Conservation (phyloP, 2,888 invertebrate genomes). For the Carpatolechia fugitivella region DNA sequence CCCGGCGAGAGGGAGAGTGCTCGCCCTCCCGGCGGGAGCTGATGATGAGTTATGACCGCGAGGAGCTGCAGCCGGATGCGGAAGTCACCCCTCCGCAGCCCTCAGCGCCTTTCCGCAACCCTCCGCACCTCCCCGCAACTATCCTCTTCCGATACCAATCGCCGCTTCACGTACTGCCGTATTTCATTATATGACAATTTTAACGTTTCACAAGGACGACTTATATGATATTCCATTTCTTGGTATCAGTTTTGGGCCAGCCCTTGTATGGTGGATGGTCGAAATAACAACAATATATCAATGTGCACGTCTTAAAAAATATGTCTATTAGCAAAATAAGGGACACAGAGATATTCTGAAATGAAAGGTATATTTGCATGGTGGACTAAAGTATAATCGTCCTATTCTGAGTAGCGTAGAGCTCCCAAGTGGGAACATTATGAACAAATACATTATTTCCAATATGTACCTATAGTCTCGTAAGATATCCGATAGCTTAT, state of each 20-base stretch:
- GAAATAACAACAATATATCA: too few relatives aligned
- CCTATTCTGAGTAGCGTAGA: not conserved
- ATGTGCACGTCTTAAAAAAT: too few relatives aligned
- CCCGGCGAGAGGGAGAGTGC: slow-evolving; percentile 49
- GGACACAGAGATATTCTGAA: too few relatives aligned
- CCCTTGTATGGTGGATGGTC: too few relatives aligned
- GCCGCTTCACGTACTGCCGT: slow-evolving; percentile 48
- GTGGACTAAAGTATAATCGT: too few relatives aligned
- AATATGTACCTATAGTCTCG: too few relatives aligned
- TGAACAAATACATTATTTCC: too few relatives aligned
- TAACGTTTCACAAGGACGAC: slow-evolving; percentile 11
- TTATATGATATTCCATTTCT: slow-evolving; percentile 1
- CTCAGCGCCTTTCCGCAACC: slow-evolving; percentile 44
- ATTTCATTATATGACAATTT: slow-evolving; percentile 60
- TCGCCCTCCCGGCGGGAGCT: slow-evolving; percentile 59
- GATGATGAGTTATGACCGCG: slow-evolving; percentile 73
- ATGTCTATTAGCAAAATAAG: too few relatives aligned
- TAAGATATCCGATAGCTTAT: too few relatives aligned
- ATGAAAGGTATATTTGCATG: too few relatives aligned
- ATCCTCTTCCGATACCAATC: slow-evolving; percentile 73
- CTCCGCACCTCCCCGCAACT: slow-evolving; percentile 50
- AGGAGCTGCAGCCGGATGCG: slow-evolving; percentile 52
- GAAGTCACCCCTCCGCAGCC: slow-evolving; percentile 49
- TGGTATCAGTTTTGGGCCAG: too few relatives aligned
- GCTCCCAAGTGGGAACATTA: too few relatives aligned